Conservation (phyloP, 2,113 vertebrate species). For the Siniperca knerii region DNA sequence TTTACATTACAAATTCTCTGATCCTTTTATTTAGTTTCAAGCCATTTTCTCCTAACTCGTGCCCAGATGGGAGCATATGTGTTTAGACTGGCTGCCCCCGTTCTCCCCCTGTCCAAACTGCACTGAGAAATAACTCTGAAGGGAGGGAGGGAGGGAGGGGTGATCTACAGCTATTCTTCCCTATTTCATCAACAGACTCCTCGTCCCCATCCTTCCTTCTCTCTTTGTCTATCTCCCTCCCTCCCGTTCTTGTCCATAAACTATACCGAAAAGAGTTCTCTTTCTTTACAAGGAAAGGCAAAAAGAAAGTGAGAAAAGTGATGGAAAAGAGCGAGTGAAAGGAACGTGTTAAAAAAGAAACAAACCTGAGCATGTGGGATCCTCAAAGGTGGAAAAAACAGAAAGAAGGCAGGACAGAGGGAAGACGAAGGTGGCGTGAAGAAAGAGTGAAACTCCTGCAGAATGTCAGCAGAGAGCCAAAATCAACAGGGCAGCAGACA, state of each 20-base stretch:
- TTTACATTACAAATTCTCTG: conserved; percentile 1
- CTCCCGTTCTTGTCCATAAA: conserved; percentile 45
- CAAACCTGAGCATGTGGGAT: conserved; percentile 74
- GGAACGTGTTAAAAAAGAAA: conserved; percentile 33
- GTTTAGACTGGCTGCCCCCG: conserved; percentile 32
- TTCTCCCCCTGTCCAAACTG: conserved; percentile 21
- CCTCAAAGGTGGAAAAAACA: conserved; percentile 24
- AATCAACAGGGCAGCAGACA: conserved; percentile 65
- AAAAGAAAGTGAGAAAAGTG: not conserved
- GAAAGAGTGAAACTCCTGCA: conserved; percentile 29
- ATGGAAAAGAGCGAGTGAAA: not conserved
- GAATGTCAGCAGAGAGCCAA: conserved; percentile 60
- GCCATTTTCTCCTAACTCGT: conserved; percentile 1
- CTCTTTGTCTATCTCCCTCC: conserved; percentile 3
- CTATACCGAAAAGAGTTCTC: conserved; percentile 11
- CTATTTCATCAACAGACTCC: conserved; percentile 36
- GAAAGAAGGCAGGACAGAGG: conserved; percentile 9
- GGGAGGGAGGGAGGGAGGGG: conserved; percentile 2
- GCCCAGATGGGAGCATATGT: conserved; percentile 30
- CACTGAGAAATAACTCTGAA: conserved; percentile 37
- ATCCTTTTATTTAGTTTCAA: conserved; percentile 11
- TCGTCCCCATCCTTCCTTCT: not conserved
- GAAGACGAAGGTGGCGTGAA: not conserved
- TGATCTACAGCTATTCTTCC: conserved; percentile 67
- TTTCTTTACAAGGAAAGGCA: not conserved